Conservation (phyloP, 2,113 vertebrate genomes). For the Silurus meridionalis region DNA sequence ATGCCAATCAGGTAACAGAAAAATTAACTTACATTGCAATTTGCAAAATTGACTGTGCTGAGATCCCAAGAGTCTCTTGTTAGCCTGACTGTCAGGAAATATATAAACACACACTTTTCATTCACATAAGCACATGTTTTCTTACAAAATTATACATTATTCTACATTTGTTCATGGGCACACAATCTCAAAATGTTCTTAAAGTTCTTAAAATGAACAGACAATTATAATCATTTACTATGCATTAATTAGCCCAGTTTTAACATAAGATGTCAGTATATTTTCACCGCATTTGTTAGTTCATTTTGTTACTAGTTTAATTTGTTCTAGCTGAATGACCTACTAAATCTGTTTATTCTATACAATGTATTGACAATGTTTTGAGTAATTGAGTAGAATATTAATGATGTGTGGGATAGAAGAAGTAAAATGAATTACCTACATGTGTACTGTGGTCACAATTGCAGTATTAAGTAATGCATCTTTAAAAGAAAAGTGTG, state of each 20-base stretch:
- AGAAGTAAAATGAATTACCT: background rate
- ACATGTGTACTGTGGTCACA: background rate
- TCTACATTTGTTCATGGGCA: background rate
- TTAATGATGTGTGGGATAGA: background rate
- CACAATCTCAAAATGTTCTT: background rate
- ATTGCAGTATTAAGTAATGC: background rate
- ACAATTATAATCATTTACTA: background rate
- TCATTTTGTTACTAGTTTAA: background rate
- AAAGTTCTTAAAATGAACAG: background rate
- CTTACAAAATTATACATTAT: constrained; percentile 6
- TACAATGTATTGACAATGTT: background rate
- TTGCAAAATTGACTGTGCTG: constrained; percentile 49
- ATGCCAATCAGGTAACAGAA: constrained; percentile 32
- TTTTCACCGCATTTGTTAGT: background rate
- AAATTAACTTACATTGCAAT: constrained; percentile 23
- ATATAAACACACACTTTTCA: constrained; percentile 27
- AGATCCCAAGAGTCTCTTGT: constrained; percentile 38
- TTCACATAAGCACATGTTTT: constrained; percentile 21
- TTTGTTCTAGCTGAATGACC: background rate
- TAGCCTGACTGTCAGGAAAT: constrained; percentile 46
- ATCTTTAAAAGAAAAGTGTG: background rate
- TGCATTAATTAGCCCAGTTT: background rate
- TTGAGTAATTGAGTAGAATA: background rate
- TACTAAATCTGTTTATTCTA: background rate
- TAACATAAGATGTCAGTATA: background rate